phyloP scores from a whole-genome alignment of 2,113 vertebrate genomes.

The Pithys albifrons region DNA sequence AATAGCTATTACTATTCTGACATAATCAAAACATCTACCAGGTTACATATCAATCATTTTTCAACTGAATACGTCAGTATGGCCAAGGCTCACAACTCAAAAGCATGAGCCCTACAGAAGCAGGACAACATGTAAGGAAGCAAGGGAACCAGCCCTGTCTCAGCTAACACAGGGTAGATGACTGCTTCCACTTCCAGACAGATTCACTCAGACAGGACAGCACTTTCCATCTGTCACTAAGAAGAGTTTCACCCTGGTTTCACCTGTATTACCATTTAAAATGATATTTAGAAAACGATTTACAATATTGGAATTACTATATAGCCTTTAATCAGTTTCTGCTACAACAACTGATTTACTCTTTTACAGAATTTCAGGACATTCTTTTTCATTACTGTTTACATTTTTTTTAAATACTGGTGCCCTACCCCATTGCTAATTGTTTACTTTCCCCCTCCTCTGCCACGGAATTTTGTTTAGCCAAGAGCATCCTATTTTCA shows the following conservation, averaged over 20 bases:
- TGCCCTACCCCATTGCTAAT: not conserved
- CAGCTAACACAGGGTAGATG: not conserved
- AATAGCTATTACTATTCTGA: not conserved
- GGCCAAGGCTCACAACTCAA: not conserved
- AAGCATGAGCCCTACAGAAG: not conserved
- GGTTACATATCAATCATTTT: not conserved
- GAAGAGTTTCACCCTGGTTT: not conserved
- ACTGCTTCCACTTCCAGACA: not conserved
- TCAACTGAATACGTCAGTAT: not conserved
- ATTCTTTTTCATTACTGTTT: conserved; percentile 17
- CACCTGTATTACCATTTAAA: not conserved
- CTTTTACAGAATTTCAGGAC: not conserved
- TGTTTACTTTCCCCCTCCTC: conserved; percentile 39
- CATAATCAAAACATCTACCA: not conserved
- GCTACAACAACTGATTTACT: not conserved
- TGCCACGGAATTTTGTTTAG: conserved; percentile 36
- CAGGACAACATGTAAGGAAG: not conserved
- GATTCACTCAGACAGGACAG: not conserved
- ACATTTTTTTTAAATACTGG: not conserved
- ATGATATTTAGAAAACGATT: not conserved
- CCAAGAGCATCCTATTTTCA: conserved; percentile 29
- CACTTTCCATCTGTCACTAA: not conserved
- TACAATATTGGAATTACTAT: not conserved
- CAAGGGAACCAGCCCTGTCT: not conserved
- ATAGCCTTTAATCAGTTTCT: not conserved